A percentile compares a stretch with the other conserved stretches of the same genome.
Evolutionary conservation across 2,113 vertebrate species (phyloP).

Genomic region (Podarcis muralis): DNA sequence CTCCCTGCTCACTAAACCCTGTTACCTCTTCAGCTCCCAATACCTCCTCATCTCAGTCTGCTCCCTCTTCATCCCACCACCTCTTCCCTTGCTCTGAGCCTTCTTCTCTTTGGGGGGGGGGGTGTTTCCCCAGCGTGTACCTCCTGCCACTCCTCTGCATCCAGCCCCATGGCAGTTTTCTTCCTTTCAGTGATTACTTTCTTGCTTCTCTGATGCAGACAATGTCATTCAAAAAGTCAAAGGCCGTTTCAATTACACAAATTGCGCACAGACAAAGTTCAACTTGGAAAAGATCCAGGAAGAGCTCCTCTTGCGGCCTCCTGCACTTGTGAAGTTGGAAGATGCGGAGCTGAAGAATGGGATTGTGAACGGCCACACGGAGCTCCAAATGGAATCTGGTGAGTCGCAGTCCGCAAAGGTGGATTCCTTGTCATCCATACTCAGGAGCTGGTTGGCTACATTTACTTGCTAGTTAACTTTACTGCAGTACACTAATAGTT

Average conservation of each 20-base stretch:
- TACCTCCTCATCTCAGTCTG: too few species aligned
- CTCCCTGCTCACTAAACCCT: too few species aligned
- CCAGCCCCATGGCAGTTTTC: neutral
- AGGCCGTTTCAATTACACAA: slow-evolving; percentile 82
- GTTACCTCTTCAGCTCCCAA: too few species aligned
- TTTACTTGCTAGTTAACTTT: too few species aligned
- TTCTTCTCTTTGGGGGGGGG: too few species aligned
- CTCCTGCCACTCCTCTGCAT: too few species aligned
- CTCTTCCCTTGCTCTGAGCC: too few species aligned
- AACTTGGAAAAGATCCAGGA: slow-evolving; percentile 84
- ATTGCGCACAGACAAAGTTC: slow-evolving; percentile 69
- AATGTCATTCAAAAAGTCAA: slow-evolving; percentile 89
- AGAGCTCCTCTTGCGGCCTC: slow-evolving; percentile 82
- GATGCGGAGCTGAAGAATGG: slow-evolving; percentile 81
- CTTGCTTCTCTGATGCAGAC: slow-evolving; percentile 73
- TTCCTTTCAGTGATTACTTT: neutral
- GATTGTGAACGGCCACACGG: slow-evolving; percentile 77
- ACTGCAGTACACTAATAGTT: neutral
- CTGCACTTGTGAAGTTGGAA: slow-evolving; percentile 81
- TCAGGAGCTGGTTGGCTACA: neutral
- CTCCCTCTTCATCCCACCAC: too few species aligned
- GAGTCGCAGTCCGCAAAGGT: slow-evolving; percentile 26
- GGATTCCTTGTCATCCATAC: too few species aligned
- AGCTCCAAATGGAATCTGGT: slow-evolving; percentile 79
- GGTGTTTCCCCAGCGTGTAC: too few species aligned